Evolutionary conservation across 2,113 vertebrate species (phyloP).

Genomic region (Sorex araneus): DNA sequence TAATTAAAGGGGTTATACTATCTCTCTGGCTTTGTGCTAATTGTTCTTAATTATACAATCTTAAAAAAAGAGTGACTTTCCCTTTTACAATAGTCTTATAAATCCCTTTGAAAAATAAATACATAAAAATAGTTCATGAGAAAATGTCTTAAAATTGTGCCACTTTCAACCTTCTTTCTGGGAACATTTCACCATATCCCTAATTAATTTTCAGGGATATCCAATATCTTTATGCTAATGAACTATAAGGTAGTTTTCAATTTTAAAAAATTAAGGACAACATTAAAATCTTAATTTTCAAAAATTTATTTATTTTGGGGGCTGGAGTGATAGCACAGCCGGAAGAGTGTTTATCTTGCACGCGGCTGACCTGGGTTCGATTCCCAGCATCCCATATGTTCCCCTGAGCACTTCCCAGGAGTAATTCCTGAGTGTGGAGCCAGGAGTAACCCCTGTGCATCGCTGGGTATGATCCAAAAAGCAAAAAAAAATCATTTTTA

Average conservation of each 20-base stretch:
- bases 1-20: neutral
- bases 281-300: neutral
- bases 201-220: slow-evolving; percentile 33
- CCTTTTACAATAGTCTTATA: neutral
- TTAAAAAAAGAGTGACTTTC: neutral
- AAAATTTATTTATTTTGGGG: no score
- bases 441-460: no score
- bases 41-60: neutral
- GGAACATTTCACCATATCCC: slow-evolving; percentile 22
- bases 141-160: neutral
- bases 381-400: no score
- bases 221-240: neutral
- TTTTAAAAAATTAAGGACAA: neutral
- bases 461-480: no score
- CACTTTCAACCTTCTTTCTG: neutral
- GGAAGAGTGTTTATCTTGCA: no score
- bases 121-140: neutral
- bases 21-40: neutral
- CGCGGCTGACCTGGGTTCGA: no score
- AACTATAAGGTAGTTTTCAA: slow-evolving; percentile 7
- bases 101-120: slow-evolving; percentile 37
- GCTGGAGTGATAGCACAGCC: no score
- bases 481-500: no score
- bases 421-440: no score
- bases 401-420: no score